A percentile compares a stretch with the other conserved stretches of the same genome.
Evolutionary conservation across 2,888 invertebrate genomes (phyloP).

Genomic region (Smittia aterrima): DNA sequence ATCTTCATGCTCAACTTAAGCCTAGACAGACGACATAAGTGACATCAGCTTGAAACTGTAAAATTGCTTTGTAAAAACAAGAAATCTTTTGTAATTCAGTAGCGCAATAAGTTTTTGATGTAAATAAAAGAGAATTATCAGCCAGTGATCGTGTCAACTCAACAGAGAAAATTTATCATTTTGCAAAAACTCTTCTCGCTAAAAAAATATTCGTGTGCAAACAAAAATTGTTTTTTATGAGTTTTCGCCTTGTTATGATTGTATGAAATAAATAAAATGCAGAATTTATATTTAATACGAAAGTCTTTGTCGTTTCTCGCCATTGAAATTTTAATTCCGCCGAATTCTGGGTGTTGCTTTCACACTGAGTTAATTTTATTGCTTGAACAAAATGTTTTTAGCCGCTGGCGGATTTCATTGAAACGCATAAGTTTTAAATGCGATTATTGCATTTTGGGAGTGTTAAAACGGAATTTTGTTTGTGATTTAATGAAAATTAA

Average conservation of each 20-base stretch:
- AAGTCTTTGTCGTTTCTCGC: neutral
- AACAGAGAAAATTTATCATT: neutral
- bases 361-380: constrained; percentile 8
- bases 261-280: constrained; percentile 11
- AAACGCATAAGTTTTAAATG: neutral
- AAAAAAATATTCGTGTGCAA: neutral
- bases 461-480: neutral
- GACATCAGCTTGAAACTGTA: constrained; percentile 1
- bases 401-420: neutral
- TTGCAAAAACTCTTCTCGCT: neutral
- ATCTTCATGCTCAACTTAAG: neutral
- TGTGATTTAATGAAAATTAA: neutral
- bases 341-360: neutral
- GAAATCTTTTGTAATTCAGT: neutral
- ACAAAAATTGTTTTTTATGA: neutral
- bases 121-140: neutral
- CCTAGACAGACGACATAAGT: neutral
- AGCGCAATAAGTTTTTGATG: neutral
- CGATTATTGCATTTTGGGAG: neutral
- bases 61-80: neutral
- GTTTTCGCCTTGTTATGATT: constrained; percentile 33
- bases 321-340: neutral
- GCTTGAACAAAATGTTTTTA: neutral
- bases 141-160: constrained; percentile 13
- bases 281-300: constrained; percentile 28